These are phyloP conservation scores for Prunella fulvescens DNA, from an alignment of 2,113 vertebrate species.

Conservation along the genomic window DNA sequence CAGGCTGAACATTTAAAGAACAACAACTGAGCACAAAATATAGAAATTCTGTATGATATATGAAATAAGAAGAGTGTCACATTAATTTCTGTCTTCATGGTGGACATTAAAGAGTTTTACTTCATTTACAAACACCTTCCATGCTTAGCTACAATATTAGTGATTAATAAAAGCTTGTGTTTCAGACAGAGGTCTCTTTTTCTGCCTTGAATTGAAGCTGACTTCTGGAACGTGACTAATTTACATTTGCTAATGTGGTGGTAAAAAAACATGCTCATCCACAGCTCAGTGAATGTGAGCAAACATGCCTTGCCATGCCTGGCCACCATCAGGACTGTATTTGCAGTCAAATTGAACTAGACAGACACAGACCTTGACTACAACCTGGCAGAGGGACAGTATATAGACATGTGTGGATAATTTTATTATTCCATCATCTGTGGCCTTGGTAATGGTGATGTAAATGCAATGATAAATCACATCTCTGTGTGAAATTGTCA, in stretches of 20 bases:
- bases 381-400: neutral
- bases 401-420: neutral
- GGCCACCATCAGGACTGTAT: neutral
- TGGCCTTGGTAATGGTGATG: neutral
- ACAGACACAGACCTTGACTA: neutral
- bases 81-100: neutral
- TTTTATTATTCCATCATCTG: neutral
- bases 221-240: neutral
- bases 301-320: neutral
- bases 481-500: neutral
- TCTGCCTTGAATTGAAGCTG: neutral
- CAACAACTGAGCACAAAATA: neutral
- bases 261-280: neutral
- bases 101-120: neutral
- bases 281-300: neutral
- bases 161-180: neutral
- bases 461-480: constrained; percentile 23
- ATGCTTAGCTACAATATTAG: neutral
- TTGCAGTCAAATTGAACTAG: neutral
- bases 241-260: neutral
- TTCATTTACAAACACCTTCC: neutral
- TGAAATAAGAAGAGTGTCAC: neutral
- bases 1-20: neutral
- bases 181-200: neutral
- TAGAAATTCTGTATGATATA: neutral